Conservation (phyloP, 2,888 invertebrate species). For the Halocaridina rubra region DNA sequence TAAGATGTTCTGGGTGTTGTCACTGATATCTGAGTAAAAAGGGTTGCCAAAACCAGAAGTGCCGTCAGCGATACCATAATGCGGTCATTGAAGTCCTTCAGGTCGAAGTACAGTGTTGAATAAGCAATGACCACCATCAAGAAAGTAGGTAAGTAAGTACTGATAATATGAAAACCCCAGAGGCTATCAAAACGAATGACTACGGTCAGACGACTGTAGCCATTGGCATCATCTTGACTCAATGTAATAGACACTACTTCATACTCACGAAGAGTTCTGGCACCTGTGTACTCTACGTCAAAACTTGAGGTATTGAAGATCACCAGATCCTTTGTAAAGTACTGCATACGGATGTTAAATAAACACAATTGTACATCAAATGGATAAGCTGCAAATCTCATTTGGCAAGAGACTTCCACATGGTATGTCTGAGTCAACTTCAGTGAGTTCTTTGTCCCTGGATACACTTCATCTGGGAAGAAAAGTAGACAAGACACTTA, state of each 20-base stretch:
- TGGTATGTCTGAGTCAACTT: slow-evolving; percentile 47
- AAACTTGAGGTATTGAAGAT: not conserved
- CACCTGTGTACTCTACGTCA: slow-evolving; percentile 45
- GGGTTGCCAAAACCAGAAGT: slow-evolving; percentile 55
- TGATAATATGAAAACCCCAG: slow-evolving; percentile 56
- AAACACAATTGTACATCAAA: slow-evolving; percentile 51
- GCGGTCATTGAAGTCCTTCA: slow-evolving; percentile 59
- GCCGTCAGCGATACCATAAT: slow-evolving; percentile 62
- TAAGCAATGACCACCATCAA: slow-evolving; percentile 59
- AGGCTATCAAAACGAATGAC: slow-evolving; percentile 38
- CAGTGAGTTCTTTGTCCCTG: slow-evolving; percentile 51
- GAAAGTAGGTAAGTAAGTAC: slow-evolving; percentile 59
- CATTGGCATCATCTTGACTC: slow-evolving; percentile 11
- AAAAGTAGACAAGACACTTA: not conserved
- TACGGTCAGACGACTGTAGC: slow-evolving; percentile 46
- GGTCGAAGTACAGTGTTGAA: slow-evolving; percentile 48
- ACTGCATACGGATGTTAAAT: slow-evolving; percentile 36
- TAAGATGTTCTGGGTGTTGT: slow-evolving; percentile 57
- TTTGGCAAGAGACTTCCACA: slow-evolving; percentile 40
- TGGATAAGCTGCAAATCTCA: slow-evolving; percentile 49
- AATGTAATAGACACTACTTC: slow-evolving; percentile 15
- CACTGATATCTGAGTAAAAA: slow-evolving; percentile 55
- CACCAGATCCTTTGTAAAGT: slow-evolving; percentile 51
- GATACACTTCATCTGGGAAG: slow-evolving; percentile 55
- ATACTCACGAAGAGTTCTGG: slow-evolving; percentile 48